Percentiles rank a stretch among this genome's conserved stretches.
These are phyloP conservation scores for Eumacrocentrus americanus DNA, from an alignment of 2,888 invertebrate species.

Conservation along the genomic window DNA sequence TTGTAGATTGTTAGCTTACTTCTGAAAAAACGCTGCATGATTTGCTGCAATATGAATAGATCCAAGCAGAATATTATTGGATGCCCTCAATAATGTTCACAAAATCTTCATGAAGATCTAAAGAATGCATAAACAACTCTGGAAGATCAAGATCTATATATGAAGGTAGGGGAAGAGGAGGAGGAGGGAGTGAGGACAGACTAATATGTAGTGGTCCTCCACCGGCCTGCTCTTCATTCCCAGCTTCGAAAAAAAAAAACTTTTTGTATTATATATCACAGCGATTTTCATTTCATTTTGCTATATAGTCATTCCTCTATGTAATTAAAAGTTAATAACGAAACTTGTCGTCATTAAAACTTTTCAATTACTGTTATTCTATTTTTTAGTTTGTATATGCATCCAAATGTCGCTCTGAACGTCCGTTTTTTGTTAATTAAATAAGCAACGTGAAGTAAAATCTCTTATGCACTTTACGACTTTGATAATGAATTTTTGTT, in stretches of 20 bases:
- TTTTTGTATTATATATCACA: too few relatives aligned
- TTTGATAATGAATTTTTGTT: neutral
- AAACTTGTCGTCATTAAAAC: too few relatives aligned
- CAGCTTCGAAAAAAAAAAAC: constrained; percentile 12
- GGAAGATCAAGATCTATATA: constrained; percentile 17
- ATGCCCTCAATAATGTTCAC: neutral
- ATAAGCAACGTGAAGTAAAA: too few relatives aligned
- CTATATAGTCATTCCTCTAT: neutral
- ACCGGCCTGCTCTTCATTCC: constrained; percentile 21
- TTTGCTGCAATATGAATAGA: neutral
- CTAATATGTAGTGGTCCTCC: constrained; percentile 20
- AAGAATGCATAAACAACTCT: constrained; percentile 12
- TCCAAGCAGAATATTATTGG: neutral
- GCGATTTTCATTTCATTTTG: neutral
- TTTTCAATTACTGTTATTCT: too few relatives aligned
- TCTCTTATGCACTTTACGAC: neutral
- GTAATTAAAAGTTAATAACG: too few relatives aligned
- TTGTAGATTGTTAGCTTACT: neutral
- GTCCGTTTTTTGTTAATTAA: too few relatives aligned
- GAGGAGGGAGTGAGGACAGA: constrained; percentile 19
- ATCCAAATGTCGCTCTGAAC: too few relatives aligned
- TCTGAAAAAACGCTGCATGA: neutral
- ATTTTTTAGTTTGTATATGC: too few relatives aligned
- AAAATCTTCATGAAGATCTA: constrained; percentile 9
- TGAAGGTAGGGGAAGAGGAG: constrained; percentile 10